Evolutionary conservation across 2,797 vertebrate genomes (phyloP).

Genomic region (Tamandua tetradactyla): DNA sequence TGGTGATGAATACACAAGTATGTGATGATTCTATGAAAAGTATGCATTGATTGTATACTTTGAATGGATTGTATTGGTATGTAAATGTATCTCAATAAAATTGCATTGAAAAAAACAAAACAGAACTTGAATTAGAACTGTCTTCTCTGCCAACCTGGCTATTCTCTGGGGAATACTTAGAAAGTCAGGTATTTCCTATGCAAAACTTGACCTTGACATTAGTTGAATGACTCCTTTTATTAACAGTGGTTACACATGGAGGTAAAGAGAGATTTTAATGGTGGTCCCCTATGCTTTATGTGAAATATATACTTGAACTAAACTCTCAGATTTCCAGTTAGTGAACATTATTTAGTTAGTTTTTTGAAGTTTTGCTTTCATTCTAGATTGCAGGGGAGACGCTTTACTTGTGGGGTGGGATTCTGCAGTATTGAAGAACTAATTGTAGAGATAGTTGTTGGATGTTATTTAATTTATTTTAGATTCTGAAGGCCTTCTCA

Average conservation of each 20-base stretch:
- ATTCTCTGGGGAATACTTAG: neutral
- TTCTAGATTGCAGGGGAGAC: neutral
- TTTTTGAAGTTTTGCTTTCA: neutral
- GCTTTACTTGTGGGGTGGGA: neutral
- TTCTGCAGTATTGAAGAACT: neutral
- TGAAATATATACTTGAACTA: neutral
- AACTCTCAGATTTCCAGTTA: neutral
- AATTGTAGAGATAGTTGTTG: conserved; percentile 54
- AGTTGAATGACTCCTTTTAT: neutral
- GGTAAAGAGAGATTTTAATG: neutral
- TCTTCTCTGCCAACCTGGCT: neutral
- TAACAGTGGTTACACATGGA: neutral
- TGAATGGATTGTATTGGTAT: too few relatives aligned
- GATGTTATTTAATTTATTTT: conserved; percentile 57
- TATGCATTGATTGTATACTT: too few relatives aligned
- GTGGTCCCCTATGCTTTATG: neutral
- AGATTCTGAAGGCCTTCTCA: conserved; percentile 91
- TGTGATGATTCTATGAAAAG: too few relatives aligned
- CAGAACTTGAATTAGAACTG: neutral
- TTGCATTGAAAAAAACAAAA: too few relatives aligned
- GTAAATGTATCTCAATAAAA: too few relatives aligned
- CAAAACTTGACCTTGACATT: neutral
- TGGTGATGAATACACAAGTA: too few relatives aligned
- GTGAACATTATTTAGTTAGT: neutral
- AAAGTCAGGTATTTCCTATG: neutral